A percentile compares a stretch with the other conserved stretches of the same genome.
Evolutionary conservation across 2,113 vertebrate species (phyloP).

Genomic region (Eublepharis macularius): DNA sequence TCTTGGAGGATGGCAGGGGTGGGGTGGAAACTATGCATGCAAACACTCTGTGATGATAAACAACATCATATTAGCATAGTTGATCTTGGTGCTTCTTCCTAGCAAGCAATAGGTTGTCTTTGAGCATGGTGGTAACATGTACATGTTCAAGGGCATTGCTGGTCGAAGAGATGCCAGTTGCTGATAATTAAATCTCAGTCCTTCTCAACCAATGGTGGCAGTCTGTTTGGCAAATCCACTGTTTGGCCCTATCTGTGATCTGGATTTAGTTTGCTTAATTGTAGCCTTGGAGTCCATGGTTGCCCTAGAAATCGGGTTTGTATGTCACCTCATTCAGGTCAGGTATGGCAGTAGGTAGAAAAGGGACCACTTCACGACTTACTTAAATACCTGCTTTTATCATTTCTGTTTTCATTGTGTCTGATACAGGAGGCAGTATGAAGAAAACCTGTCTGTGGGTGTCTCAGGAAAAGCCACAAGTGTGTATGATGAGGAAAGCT

Average conservation of each 20-base stretch:
- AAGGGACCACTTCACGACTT: not conserved
- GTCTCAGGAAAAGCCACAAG: not conserved
- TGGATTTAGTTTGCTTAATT: not conserved
- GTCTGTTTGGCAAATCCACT: not conserved
- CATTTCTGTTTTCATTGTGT: not conserved
- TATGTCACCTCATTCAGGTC: not conserved
- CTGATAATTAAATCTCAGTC: not conserved
- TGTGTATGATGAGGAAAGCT: not conserved
- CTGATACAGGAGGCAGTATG: not conserved
- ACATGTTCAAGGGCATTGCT: not conserved
- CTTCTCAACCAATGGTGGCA: not conserved
- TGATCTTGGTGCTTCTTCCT: not conserved
- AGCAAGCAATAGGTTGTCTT: not conserved
- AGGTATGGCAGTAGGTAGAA: not conserved
- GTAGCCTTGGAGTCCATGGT: not conserved
- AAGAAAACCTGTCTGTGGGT: not conserved
- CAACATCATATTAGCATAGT: not conserved
- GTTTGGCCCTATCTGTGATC: not conserved
- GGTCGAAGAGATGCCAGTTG: not conserved
- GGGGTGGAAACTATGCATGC: not conserved
- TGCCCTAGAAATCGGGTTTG: not conserved
- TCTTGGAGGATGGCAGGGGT: not conserved
- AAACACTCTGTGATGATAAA: not conserved
- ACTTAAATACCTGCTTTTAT: not conserved
- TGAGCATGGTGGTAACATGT: not conserved